phyloP scores from a whole-genome alignment of 2,888 invertebrate genomes.

The Calameuta filiformis region DNA sequence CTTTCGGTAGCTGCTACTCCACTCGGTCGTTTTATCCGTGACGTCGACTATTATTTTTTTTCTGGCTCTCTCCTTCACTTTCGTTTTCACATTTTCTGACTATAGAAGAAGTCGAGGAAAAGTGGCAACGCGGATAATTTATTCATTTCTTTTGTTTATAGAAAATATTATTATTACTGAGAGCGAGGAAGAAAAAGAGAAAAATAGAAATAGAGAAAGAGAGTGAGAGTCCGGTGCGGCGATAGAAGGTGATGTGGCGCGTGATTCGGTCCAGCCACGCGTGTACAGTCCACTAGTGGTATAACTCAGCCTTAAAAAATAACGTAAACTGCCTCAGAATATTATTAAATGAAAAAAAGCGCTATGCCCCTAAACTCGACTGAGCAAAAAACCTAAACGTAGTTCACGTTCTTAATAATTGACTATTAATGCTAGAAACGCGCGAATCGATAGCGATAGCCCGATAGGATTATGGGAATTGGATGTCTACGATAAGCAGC shows the following conservation, averaged over 20 bases:
- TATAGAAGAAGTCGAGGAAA: too few species aligned
- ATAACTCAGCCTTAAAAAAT: constrained; percentile 45
- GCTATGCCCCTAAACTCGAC: constrained; percentile 43
- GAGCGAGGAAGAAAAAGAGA: background rate
- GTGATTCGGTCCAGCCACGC: background rate
- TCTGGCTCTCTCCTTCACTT: too few species aligned
- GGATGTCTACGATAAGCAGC: too few species aligned
- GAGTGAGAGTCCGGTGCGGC: constrained; percentile 6
- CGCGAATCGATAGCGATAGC: too few species aligned
- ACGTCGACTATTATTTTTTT: too few species aligned
- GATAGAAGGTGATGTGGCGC: background rate
- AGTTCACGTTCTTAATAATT: background rate
- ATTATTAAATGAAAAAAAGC: constrained; percentile 39
- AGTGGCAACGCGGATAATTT: background rate
- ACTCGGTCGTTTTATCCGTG: too few species aligned
- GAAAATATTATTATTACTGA: constrained; percentile 8
- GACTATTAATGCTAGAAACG: too few species aligned
- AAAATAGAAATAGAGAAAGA: constrained; percentile 4
- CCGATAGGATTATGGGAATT: too few species aligned
- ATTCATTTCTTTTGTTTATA: constrained; percentile 12
- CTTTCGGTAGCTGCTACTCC: too few species aligned
- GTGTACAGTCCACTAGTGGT: constrained; percentile 42
- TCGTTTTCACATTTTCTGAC: too few species aligned
- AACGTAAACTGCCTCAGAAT: constrained; percentile 49
- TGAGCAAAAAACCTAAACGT: constrained; percentile 22